Base-by-base conservation (phyloP, 2,113 vertebrate species). In the Dryoscopus gambensis region DNA sequence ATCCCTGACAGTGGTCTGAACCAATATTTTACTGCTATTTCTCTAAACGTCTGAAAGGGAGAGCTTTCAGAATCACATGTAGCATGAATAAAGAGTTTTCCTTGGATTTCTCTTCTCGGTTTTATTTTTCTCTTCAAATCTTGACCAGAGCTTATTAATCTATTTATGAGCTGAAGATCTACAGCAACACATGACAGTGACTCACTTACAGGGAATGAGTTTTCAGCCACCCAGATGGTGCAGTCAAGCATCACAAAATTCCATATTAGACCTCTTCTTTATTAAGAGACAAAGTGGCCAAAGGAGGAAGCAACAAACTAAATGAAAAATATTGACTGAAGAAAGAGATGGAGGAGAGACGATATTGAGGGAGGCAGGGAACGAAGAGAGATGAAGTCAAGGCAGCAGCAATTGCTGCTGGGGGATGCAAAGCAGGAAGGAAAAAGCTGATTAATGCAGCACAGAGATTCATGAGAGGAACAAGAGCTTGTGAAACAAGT, bases 291-390 rank as follows among this genome's bases (percentile, higher is more conserved):
- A 10, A 77, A 91, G 59, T 22, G 22, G 63, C 42, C 68, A 90
- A 63, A 57, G 57, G 27, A 75, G 35, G 82, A 95, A 94, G 67
- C 82, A 83, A 57, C 84, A 90, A 74, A 67, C 47, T 70, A 90
- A 87, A 90, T 77, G 39, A 85, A 90, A 96, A 95, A 87, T 90
- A 90, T 70, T 77, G 87, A 94, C 71, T 33, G 31, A 67, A 50
- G 75, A 59, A 91, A 65, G 2, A 33, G 87, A 85, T 52, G 30
- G 84, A 97, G 71, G 63, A 93, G 84, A 77, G 75, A 77, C 27
- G 59, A 90, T 88, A 96, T 62, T 18, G 63, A 85, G 55, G 39
- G 39, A 83, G 81, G 56, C 81, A 85, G 65, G 22, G 73, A 91
- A 83, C 67, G 89, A 71, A 79, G 67, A 79, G 84, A 90, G 78